Base-by-base conservation (phyloP, 2,888 invertebrate genomes). In the Petrophora chlorosata region DNA sequence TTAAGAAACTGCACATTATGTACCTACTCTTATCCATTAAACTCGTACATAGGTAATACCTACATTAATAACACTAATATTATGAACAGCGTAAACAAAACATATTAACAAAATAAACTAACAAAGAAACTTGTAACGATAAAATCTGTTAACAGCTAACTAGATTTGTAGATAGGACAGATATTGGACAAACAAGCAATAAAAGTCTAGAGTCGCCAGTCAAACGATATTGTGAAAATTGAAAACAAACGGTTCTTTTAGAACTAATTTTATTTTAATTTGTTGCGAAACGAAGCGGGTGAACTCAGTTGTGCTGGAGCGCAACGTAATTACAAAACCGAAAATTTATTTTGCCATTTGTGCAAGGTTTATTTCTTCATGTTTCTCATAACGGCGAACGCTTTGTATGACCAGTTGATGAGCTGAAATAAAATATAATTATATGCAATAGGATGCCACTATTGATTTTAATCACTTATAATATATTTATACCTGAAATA, bases 401-500 rank as follows among this genome's bases (percentile, higher is more conserved):
- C 89, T 77, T 90, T 90, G 69, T 90, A 90, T 5, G 90, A 79
- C 90, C 90, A 90, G 70, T 90, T 90, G 70, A 90, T 88, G 41
- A 90, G 81, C 90, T 90, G 82, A 63, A 86, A 85, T 58, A 55
- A 61, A 70, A 63, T 41, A 40, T 23, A 26, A 23, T 49, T 43
- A 30, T 32, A 40, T 34, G 47, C 36, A 48, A 38, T 42, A 44
- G 25, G n/a, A n/a, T n/a, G n/a, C n/a, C n/a, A n/a, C n/a, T n/a
- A n/a, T n/a, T n/a, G n/a, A n/a, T n/a, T n/a, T n/a, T n/a, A n/a
- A n/a, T n/a, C n/a, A n/a, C n/a, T n/a, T n/a, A n/a, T n/a, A n/a
- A n/a, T n/a, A n/a, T n/a, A n/a, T n/a, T n/a, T n/a, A n/a, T n/a
- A n/a, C n/a, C n/a, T n/a, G n/a, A n/a, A n/a, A n/a, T n/a, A n/a